Conservation (phyloP, 2,113 vertebrate genomes). For the Hyperopisus bebe region DNA sequence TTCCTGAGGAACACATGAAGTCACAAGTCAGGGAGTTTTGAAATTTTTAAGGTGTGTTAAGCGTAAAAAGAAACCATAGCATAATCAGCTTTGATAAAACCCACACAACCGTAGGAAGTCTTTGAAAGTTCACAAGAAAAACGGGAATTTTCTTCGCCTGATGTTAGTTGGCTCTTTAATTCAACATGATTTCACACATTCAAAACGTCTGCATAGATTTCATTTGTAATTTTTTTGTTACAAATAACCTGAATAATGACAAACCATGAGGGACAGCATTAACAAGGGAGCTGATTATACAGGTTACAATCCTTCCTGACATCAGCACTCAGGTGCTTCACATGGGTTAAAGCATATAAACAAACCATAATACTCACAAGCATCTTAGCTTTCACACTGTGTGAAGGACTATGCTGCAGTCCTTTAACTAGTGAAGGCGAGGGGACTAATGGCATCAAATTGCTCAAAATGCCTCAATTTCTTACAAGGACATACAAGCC, state of each 20-base stretch:
- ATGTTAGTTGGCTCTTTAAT: conserved; percentile 7
- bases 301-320: not conserved
- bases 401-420: not conserved
- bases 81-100: conserved; percentile 3
- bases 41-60: not conserved
- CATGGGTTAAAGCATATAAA: not conserved
- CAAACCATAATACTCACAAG: conserved; percentile 5
- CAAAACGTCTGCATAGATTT: conserved; percentile 63
- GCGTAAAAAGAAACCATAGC: not conserved
- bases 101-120: not conserved
- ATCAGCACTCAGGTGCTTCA: not conserved
- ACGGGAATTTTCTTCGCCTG: conserved; percentile 23
- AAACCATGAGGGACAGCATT: conserved; percentile 24
- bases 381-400: not conserved
- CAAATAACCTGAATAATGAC: conserved; percentile 11
- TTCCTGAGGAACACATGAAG: not conserved
- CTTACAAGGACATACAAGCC: not conserved
- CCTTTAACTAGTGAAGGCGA: not conserved
- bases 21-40: not conserved
- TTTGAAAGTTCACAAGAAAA: conserved; percentile 16
- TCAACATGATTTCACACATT: conserved; percentile 48
- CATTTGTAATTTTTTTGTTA: conserved; percentile 39
- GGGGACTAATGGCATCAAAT: not conserved
- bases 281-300: conserved; percentile 7
- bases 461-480: not conserved